Conservation (phyloP, 2,888 invertebrate genomes). For the Macaria liturata region DNA sequence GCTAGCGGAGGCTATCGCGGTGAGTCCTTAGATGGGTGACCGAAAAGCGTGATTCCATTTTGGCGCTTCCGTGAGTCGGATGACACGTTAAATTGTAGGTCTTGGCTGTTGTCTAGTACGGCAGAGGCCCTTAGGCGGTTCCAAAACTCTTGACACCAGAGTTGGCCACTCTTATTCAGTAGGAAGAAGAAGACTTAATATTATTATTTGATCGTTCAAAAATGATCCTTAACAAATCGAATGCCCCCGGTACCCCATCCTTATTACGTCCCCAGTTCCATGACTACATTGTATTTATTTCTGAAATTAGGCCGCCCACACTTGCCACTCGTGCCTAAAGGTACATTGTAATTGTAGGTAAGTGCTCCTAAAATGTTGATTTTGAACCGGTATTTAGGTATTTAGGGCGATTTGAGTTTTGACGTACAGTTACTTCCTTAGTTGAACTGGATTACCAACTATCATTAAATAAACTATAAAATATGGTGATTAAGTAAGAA, state of each 20-base stretch:
- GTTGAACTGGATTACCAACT: neutral
- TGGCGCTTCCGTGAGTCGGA: no score
- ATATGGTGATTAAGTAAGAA: no score
- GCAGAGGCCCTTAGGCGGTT: no score
- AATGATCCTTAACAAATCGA: neutral
- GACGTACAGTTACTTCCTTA: neutral
- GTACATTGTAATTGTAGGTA: conserved; percentile 3
- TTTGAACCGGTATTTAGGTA: conserved; percentile 9
- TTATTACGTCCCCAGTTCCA: conserved; percentile 4
- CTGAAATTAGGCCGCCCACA: conserved; percentile 12
- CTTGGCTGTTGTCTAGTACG: no score
- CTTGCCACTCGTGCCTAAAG: conserved; percentile 8
- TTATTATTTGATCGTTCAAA: no score
- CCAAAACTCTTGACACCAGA: no score
- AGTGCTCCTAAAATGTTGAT: conserved; percentile 1
- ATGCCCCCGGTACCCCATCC: neutral
- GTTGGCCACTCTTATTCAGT: no score
- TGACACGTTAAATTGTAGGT: no score
- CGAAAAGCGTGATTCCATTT: no score
- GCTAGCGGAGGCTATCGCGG: no score
- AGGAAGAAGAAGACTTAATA: no score
- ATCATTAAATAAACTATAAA: neutral
- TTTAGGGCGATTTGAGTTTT: conserved; percentile 5
- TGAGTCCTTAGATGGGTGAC: no score
- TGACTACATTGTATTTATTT: conserved; percentile 9